A percentile compares a stretch with the other conserved stretches of the same genome.
These are phyloP conservation scores for Phrynocephalus guinanensis DNA, from an alignment of 2,797 vertebrate genomes.

Conservation along the genomic window DNA sequence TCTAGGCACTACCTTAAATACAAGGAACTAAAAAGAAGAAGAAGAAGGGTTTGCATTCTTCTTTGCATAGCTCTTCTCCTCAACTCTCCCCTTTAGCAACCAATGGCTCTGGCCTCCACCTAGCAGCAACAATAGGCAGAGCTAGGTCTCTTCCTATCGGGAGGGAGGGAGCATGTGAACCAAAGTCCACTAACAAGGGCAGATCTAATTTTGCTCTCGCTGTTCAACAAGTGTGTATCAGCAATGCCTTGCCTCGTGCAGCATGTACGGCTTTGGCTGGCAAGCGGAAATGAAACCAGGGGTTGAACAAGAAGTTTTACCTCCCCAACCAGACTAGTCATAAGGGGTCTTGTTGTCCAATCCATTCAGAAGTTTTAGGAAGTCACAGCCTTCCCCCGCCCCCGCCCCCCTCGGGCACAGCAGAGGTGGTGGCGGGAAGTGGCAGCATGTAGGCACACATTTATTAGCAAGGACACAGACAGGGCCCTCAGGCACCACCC, in stretches of 20 bases:
- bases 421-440: not conserved
- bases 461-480: not conserved
- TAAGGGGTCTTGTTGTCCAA: too few relatives aligned
- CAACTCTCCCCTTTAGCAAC: not conserved
- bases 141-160: too few relatives aligned
- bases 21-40: not conserved
- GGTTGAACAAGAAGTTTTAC: too few relatives aligned
- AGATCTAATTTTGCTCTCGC: too few relatives aligned
- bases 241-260: too few relatives aligned
- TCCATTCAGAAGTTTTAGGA: too few relatives aligned
- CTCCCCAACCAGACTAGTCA: too few relatives aligned
- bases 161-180: not conserved
- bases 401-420: too few relatives aligned
- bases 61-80: not conserved
- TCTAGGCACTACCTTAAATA: not conserved
- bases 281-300: too few relatives aligned
- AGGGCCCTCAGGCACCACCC: not conserved
- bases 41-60: not conserved
- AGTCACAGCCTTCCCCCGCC: too few relatives aligned
- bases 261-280: too few relatives aligned
- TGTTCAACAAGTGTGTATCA: not conserved
- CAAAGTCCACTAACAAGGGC: not conserved
- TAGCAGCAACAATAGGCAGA: not conserved
- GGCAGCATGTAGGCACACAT: too few relatives aligned
- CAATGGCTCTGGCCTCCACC: not conserved